These are phyloP conservation scores for Thamnaconus septentrionalis DNA, from an alignment of 2,113 vertebrate species.

Conservation along the genomic window DNA sequence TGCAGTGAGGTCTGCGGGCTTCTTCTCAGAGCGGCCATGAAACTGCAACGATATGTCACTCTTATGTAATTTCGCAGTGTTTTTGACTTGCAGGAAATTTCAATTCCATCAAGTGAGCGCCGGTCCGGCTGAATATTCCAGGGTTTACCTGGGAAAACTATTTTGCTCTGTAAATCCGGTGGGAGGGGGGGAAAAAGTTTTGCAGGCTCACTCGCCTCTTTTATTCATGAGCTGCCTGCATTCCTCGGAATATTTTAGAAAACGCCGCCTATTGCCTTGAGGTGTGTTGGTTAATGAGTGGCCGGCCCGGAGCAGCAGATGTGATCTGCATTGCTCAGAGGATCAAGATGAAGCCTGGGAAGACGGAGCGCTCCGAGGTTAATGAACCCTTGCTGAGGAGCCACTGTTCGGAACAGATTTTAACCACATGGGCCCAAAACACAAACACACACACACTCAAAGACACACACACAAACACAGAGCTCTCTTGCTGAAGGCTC, in stretches of 20 bases:
- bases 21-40: neutral
- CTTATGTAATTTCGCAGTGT: neutral
- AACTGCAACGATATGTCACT: no score
- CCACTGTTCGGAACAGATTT: constrained; percentile 47
- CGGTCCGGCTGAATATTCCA: no score
- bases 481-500: neutral
- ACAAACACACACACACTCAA: neutral
- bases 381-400: constrained; percentile 68
- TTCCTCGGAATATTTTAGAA: constrained; percentile 36
- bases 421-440: constrained; percentile 34
- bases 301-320: constrained; percentile 57
- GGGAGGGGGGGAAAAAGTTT: no score
- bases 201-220: neutral
- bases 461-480: neutral
- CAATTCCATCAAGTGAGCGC: no score
- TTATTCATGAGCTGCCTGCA: constrained; percentile 15
- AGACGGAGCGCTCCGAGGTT: constrained; percentile 54
- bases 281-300: constrained; percentile 56
- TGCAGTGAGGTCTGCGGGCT: constrained; percentile 26
- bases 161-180: no score
- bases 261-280: constrained; percentile 36
- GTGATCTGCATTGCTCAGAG: constrained; percentile 58
- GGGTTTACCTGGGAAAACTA: no score
- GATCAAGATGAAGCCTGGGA: constrained; percentile 49
- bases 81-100: neutral